A percentile compares a stretch with the other conserved stretches of the same genome.
These are phyloP conservation scores for Mesocentrotus franciscanus DNA, from an alignment of 53 echinoderm and acorn worm genomes.

Conservation along the genomic window DNA sequence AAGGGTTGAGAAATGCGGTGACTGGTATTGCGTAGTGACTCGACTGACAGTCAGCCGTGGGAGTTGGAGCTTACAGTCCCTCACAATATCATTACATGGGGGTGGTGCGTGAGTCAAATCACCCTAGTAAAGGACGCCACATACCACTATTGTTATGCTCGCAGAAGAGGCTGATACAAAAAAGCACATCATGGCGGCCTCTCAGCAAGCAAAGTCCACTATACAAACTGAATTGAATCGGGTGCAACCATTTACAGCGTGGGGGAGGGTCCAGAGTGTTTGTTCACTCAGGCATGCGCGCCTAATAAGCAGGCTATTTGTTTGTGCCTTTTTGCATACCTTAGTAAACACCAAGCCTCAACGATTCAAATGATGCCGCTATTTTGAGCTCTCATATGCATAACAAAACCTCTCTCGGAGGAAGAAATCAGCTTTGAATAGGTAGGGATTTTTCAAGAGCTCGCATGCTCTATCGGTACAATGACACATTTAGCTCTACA, in stretches of 20 bases:
- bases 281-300: constrained; percentile 36
- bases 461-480: neutral
- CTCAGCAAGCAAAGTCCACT: constrained; percentile 40
- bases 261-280: constrained; percentile 53
- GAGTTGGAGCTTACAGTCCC: constrained; percentile 39
- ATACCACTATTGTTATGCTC: constrained; percentile 57
- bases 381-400: constrained; percentile 58
- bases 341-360: constrained; percentile 34
- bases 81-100: constrained; percentile 34
- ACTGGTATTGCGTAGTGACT: constrained; percentile 26
- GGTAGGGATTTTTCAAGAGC: neutral
- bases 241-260: constrained; percentile 35
- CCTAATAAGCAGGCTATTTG: constrained; percentile 38
- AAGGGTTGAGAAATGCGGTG: constrained; percentile 22
- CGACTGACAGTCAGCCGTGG: constrained; percentile 31
- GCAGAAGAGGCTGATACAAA: constrained; percentile 36
- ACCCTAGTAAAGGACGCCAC: constrained; percentile 37
- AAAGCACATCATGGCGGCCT: constrained; percentile 53
- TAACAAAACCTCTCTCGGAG: constrained; percentile 35
- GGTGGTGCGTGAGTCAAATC: constrained; percentile 57
- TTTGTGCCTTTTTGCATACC: constrained; percentile 39
- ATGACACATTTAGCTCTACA: neutral
- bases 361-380: constrained; percentile 51
- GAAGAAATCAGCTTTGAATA: constrained; percentile 2
- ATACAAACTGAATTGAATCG: constrained; percentile 55